phyloP scores from a whole-genome alignment of 2,888 invertebrate genomes.

The Odontocerum albicorne region DNA sequence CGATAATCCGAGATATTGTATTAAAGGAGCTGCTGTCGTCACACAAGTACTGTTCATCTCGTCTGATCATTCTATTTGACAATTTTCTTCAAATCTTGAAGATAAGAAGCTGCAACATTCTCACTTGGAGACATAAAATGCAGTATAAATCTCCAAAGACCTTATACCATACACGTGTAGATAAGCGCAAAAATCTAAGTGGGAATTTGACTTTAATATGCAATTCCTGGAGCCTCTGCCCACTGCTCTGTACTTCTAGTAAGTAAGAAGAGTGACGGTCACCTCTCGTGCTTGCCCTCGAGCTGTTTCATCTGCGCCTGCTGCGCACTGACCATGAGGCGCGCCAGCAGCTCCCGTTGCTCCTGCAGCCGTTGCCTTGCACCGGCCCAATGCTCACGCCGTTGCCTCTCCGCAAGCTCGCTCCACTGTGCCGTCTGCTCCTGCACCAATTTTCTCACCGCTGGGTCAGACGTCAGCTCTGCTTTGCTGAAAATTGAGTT shows the following conservation, averaged over 20 bases:
- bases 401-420: conserved; percentile 81
- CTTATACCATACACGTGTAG: too few species aligned
- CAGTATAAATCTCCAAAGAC: too few species aligned
- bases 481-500: conserved; percentile 74
- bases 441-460: conserved; percentile 79
- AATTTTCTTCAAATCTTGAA: too few species aligned
- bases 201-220: too few species aligned
- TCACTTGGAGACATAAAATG: too few species aligned
- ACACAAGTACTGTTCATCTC: too few species aligned
- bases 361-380: conserved; percentile 83
- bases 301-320: conserved; percentile 85
- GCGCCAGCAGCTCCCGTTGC: conserved; percentile 70
- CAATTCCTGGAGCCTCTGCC: background rate
- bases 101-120: too few species aligned
- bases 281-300: conserved; percentile 86
- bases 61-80: too few species aligned
- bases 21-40: too few species aligned
- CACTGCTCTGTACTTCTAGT: background rate
- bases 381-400: conserved; percentile 81
- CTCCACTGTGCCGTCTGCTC: conserved; percentile 97
- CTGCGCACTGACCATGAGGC: conserved; percentile 83
- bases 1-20: too few species aligned
- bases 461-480: conserved; percentile 76
- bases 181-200: too few species aligned
- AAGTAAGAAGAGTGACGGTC: background rate